Conservation (phyloP, 2,888 invertebrate species). For the Cryptus viduatorius region DNA sequence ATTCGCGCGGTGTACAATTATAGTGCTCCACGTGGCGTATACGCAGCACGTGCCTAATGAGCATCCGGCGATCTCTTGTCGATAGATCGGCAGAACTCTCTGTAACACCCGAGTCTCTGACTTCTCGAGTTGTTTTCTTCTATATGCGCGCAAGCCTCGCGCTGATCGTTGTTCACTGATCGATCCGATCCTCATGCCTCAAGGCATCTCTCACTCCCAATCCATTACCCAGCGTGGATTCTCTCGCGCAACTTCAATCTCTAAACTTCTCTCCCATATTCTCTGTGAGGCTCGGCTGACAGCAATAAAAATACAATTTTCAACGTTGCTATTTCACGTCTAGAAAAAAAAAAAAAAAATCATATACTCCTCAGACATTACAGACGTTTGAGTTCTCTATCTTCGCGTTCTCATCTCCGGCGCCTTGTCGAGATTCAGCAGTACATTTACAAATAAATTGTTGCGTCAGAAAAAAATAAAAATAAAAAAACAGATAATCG, state of each 20-base stretch:
- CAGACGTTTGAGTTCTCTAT: slow-evolving; percentile 26
- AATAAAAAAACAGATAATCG: neutral
- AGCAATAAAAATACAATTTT: slow-evolving; percentile 24
- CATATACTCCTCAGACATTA: slow-evolving; percentile 6
- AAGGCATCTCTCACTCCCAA: slow-evolving; percentile 35
- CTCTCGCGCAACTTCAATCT: slow-evolving; percentile 13
- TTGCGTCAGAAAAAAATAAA: slow-evolving; percentile 3
- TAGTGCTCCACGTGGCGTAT: slow-evolving; percentile 43
- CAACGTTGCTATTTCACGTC: slow-evolving; percentile 10
- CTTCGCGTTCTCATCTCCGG: slow-evolving; percentile 27
- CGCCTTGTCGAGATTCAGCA: neutral
- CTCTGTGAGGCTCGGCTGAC: slow-evolving; percentile 22
- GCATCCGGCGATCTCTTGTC: slow-evolving; percentile 45
- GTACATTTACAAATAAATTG: slow-evolving; percentile 11
- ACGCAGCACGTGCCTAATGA: slow-evolving; percentile 42
- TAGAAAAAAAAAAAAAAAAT: slow-evolving; percentile 34
- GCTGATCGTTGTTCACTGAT: slow-evolving; percentile 19
- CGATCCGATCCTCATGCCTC: slow-evolving; percentile 30
- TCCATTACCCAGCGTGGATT: neutral
- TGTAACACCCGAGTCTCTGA: neutral
- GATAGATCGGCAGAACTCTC: slow-evolving; percentile 27
- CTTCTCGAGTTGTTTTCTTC: slow-evolving; percentile 3
- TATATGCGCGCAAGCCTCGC: neutral
- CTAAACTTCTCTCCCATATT: slow-evolving; percentile 12
- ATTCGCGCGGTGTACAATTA: slow-evolving; percentile 37